These are phyloP conservation scores for Chalcosyrphus nemorum DNA, from an alignment of 2,888 invertebrate genomes.

Conservation along the genomic window DNA sequence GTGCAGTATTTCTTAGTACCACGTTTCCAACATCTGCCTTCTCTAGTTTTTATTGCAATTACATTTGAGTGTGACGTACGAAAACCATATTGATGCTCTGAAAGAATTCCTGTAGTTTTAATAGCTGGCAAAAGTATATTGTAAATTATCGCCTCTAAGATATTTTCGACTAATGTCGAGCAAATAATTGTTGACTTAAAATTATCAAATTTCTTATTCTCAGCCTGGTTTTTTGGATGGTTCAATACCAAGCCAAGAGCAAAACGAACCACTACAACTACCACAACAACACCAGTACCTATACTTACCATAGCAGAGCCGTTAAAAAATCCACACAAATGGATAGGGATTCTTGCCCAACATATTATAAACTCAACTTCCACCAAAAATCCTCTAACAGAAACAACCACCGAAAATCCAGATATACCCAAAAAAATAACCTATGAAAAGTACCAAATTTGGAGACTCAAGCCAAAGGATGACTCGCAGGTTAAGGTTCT, in stretches of 20 bases:
- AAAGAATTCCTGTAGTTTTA: too few relatives aligned
- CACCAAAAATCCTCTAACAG: slow-evolving; percentile 77
- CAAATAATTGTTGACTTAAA: too few relatives aligned
- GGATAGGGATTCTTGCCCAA: slow-evolving; percentile 81
- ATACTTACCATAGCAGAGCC: slow-evolving; percentile 80
- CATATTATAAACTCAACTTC: slow-evolving; percentile 80
- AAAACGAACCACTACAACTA: slow-evolving; percentile 76
- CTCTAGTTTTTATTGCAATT: too few relatives aligned
- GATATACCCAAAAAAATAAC: slow-evolving; percentile 76
- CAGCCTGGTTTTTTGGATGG: slow-evolving; percentile 84
- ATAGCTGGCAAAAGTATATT: too few relatives aligned
- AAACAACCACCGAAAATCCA: slow-evolving; percentile 75
- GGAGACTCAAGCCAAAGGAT: slow-evolving; percentile 82
- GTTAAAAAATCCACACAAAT: slow-evolving; percentile 80
- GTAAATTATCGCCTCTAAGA: too few relatives aligned
- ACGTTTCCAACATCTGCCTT: too few relatives aligned
- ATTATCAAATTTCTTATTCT: background rate
- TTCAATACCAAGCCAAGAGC: slow-evolving; percentile 79
- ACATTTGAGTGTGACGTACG: too few relatives aligned
- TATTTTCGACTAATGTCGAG: too few relatives aligned
- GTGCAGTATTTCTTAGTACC: too few relatives aligned
- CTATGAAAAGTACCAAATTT: slow-evolving; percentile 83
- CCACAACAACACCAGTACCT: slow-evolving; percentile 79
- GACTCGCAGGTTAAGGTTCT: slow-evolving; percentile 82
- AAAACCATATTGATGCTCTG: too few relatives aligned